Conservation (phyloP, 2,113 vertebrate species). For the Alaudala cheleensis region DNA sequence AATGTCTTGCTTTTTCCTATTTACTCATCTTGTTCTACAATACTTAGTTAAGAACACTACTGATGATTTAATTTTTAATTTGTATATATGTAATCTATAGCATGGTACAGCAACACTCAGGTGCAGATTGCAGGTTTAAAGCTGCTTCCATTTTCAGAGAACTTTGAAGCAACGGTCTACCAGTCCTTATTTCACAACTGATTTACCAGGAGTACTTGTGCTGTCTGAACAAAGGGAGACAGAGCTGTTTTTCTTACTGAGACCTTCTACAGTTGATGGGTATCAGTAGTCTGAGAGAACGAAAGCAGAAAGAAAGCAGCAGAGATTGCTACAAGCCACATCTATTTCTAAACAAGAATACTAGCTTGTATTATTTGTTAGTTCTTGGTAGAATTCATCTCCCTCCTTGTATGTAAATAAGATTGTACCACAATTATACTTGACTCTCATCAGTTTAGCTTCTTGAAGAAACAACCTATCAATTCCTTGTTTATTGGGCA, state of each 20-base stretch:
- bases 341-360: neutral
- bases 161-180: neutral
- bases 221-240: neutral
- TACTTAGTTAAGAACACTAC: neutral
- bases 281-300: neutral
- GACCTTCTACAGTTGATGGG: neutral
- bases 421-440: neutral
- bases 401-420: neutral
- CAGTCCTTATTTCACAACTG: neutral
- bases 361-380: neutral
- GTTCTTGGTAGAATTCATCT: neutral
- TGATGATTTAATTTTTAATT: neutral
- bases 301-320: neutral
- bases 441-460: neutral
- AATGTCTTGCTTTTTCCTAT: neutral
- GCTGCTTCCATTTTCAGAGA: neutral
- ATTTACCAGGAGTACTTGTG: neutral
- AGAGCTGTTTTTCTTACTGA: neutral
- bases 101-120: neutral
- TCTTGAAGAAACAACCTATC: neutral
- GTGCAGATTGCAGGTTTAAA: neutral
- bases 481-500: neutral
- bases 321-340: neutral
- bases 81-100: neutral
- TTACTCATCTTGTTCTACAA: neutral